Evolutionary conservation across 2,113 vertebrate genomes (phyloP).

Genomic region (Ceuthmochares aereus): DNA sequence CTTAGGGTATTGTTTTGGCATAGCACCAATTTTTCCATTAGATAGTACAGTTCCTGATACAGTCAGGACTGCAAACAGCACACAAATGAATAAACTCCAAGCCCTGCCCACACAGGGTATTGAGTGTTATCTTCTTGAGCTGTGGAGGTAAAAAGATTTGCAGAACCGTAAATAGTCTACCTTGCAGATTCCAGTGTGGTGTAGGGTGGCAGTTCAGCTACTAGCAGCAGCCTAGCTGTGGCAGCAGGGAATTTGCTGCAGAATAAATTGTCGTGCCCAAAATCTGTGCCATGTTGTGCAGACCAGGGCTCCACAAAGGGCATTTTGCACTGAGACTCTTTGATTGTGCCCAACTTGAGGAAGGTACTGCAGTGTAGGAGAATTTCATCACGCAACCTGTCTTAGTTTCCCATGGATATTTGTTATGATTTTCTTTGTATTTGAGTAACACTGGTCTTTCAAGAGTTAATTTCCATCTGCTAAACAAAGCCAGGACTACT

Average conservation of each 20-base stretch:
- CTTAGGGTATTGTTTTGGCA: background rate
- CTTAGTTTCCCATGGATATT: background rate
- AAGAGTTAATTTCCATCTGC: background rate
- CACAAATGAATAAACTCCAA: background rate
- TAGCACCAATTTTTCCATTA: background rate
- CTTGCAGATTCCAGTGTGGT: background rate
- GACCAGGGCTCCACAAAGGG: background rate
- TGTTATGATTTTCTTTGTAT: background rate
- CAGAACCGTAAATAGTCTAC: background rate
- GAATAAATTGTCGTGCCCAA: background rate
- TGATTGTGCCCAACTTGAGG: background rate
- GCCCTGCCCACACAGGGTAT: background rate
- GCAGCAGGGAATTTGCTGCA: background rate
- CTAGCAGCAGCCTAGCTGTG: background rate
- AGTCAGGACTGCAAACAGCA: background rate
- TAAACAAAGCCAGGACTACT: background rate
- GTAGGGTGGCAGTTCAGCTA: background rate
- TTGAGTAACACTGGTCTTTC: background rate
- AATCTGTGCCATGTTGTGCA: background rate
- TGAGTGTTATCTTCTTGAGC: rapidly evolving
- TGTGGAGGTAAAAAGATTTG: background rate
- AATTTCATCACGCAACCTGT: background rate
- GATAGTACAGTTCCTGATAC: background rate
- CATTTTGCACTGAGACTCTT: background rate
- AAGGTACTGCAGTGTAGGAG: background rate